Evolutionary conservation across 2,797 vertebrate genomes (phyloP).

Genomic region (Enteromius unitaeniatus): DNA sequence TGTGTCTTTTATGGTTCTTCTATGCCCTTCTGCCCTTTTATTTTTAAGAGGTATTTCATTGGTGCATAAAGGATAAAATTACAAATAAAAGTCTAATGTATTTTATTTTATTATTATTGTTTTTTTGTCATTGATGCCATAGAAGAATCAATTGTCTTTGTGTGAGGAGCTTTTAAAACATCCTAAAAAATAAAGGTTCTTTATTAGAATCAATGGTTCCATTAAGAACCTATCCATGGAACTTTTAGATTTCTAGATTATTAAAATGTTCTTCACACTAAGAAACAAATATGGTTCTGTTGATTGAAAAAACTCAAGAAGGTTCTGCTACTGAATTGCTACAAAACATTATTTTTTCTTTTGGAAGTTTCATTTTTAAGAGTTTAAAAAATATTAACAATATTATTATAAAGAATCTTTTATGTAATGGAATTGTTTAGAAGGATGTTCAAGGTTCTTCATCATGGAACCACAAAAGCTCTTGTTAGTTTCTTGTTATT

Average conservation of each 20-base stretch:
- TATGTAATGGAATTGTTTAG: background rate
- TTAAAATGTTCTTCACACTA: background rate
- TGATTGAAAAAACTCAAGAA: background rate
- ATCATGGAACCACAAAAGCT: background rate
- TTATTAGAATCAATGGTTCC: background rate
- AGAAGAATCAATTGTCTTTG: background rate
- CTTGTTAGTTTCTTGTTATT: background rate
- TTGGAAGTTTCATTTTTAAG: background rate
- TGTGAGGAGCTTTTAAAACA: background rate
- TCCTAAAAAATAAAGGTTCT: background rate
- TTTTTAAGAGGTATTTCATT: constrained; percentile 7
- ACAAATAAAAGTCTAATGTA: background rate
- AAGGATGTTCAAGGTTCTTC: background rate
- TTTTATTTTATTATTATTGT: background rate
- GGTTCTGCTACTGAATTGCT: background rate
- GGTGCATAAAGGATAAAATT: background rate
- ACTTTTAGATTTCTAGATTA: no score
- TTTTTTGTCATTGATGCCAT: background rate
- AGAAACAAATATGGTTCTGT: background rate
- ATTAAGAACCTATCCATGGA: background rate
- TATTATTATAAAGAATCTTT: background rate
- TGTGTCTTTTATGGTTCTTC: background rate
- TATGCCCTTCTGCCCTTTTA: background rate
- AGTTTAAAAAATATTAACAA: background rate
- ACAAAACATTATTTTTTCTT: background rate